Evolutionary conservation across 2,888 invertebrate genomes (phyloP).

Genomic region (Caenorhabditis uteleia): DNA sequence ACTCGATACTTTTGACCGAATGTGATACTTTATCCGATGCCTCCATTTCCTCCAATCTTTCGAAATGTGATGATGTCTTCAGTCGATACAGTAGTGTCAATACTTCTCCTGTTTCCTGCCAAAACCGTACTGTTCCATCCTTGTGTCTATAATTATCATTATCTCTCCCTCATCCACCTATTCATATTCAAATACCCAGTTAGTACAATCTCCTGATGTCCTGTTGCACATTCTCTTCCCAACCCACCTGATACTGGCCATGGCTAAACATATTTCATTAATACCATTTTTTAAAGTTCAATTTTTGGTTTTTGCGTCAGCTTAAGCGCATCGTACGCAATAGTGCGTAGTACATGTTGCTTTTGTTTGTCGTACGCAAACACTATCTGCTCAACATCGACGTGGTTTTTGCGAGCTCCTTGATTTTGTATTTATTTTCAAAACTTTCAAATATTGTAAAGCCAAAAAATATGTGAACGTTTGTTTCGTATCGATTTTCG

Average conservation of each 20-base stretch:
- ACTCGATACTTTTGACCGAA: slow-evolving; percentile 59
- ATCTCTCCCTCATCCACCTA: slow-evolving; percentile 1
- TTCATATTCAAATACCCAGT: slow-evolving; percentile 75
- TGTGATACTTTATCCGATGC: slow-evolving; percentile 54
- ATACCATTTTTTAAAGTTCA: not conserved
- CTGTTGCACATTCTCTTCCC: slow-evolving; percentile 92
- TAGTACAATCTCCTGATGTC: slow-evolving; percentile 95
- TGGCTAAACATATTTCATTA: slow-evolving; percentile 73
- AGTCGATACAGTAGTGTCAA: slow-evolving; percentile 76
- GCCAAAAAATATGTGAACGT: too few relatives aligned
- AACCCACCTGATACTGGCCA: slow-evolving; percentile 97
- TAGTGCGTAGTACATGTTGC: slow-evolving; percentile 3
- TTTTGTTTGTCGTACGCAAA: not conserved
- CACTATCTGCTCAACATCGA: slow-evolving; percentile 2
- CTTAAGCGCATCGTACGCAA: slow-evolving; percentile 9
- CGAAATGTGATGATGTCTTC: slow-evolving; percentile 83
- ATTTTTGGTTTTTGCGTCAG: not conserved
- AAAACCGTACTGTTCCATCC: slow-evolving; percentile 97
- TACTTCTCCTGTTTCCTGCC: slow-evolving; percentile 87
- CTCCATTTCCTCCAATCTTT: slow-evolving; percentile 51
- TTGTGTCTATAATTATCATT: slow-evolving; percentile 71
- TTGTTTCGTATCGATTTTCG: not conserved
- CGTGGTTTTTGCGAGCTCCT: slow-evolving; percentile 16
- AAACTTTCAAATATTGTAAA: too few relatives aligned
- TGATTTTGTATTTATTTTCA: not conserved